phyloP scores from a whole-genome alignment of 2,888 invertebrate species.

The Eurois occulta region DNA sequence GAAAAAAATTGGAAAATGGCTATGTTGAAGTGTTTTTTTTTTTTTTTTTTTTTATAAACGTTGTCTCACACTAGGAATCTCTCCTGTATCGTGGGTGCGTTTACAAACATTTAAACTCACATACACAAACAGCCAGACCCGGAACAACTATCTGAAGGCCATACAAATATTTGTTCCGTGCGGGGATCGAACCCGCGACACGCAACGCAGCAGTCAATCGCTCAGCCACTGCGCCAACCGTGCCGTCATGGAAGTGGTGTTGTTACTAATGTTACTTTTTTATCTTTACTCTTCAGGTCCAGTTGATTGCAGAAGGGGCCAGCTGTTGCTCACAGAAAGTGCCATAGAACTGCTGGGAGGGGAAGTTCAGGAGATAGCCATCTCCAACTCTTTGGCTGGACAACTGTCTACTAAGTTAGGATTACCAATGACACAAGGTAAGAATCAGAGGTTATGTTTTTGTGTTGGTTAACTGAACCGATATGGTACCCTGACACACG shows the following conservation, averaged over 20 bases:
- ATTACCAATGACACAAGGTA: constrained; percentile 82
- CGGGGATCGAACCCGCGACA: no score
- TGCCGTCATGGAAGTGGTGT: no score
- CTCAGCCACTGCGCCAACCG: no score
- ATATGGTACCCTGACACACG: not conserved
- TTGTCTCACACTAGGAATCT: no score
- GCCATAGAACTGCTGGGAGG: constrained; percentile 93
- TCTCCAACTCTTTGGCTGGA: constrained; percentile 91
- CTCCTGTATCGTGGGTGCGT: no score
- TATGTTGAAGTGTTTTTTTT: no score
- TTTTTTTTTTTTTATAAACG: no score
- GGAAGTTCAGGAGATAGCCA: constrained; percentile 92
- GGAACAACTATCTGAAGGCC: no score
- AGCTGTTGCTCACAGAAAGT: constrained; percentile 91
- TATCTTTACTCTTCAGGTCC: constrained; percentile 86
- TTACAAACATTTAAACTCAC: no score
- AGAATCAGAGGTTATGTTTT: not conserved
- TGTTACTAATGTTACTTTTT: not conserved
- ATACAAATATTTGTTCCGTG: no score
- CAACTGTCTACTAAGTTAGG: constrained; percentile 90
- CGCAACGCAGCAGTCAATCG: no score
- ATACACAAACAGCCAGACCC: no score
- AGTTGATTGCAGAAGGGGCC: constrained; percentile 92
- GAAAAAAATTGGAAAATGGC: not conserved
- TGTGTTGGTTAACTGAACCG: not conserved